These are phyloP conservation scores for Platycheirus rosarum DNA, from an alignment of 2,888 invertebrate species.

Conservation along the genomic window DNA sequence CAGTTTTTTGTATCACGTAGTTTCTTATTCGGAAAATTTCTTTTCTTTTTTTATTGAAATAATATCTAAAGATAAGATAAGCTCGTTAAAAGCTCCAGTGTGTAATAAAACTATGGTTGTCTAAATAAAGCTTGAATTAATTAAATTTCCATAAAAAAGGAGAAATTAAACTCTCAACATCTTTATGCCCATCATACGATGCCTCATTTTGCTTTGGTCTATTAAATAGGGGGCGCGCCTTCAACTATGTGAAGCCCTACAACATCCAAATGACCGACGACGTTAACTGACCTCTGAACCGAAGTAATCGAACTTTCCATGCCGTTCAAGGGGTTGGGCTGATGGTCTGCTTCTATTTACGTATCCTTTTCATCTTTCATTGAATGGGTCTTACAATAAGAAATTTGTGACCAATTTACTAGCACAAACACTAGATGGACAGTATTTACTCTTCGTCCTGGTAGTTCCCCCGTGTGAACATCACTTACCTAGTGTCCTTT, in stretches of 20 bases:
- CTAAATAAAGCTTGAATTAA: neutral
- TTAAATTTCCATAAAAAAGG: constrained; percentile 28
- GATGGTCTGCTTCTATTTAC: neutral
- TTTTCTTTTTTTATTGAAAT: neutral
- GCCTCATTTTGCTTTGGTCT: constrained; percentile 4
- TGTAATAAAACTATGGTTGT: constrained; percentile 21
- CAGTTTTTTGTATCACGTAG: no score
- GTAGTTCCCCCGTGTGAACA: neutral
- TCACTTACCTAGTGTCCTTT: no score
- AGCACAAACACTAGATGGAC: neutral
- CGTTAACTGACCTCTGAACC: constrained; percentile 59
- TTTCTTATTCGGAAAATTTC: no score
- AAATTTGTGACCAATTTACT: constrained; percentile 15
- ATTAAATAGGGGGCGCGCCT: constrained; percentile 33
- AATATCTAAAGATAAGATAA: neutral
- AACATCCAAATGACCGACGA: constrained; percentile 28
- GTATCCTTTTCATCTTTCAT: neutral
- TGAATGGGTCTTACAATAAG: neutral
- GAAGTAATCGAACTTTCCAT: constrained; percentile 48
- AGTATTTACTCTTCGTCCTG: constrained; percentile 1
- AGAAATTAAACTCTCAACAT: neutral
- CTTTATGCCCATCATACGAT: constrained; percentile 39
- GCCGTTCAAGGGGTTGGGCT: neutral
- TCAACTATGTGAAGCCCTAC: constrained; percentile 49
- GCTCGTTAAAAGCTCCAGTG: neutral